phyloP scores from a whole-genome alignment of 2,113 vertebrate species.

The Chloropsis hardwickii region DNA sequence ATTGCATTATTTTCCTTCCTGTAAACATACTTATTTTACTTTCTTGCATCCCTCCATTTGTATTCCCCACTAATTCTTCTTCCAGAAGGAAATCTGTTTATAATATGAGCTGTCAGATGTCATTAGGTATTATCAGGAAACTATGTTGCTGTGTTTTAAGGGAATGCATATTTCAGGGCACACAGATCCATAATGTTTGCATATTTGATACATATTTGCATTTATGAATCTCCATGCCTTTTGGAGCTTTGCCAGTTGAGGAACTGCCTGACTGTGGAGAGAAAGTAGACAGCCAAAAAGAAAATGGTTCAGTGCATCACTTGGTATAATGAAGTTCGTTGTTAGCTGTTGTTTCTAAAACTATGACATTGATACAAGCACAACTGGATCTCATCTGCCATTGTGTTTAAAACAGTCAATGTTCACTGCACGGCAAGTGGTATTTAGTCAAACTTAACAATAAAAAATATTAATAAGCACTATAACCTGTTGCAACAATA shows the following conservation, averaged over 20 bases:
- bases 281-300: neutral
- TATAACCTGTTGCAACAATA: neutral
- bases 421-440: neutral
- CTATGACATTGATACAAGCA: neutral
- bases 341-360: neutral
- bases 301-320: neutral
- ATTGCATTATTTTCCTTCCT: neutral
- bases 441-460: neutral
- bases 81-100: slow-evolving; percentile 12
- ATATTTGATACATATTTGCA: slow-evolving; percentile 43
- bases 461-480: neutral
- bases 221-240: slow-evolving; percentile 5
- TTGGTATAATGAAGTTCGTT: neutral
- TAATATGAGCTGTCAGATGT: slow-evolving; percentile 11
- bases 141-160: neutral
- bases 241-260: neutral
- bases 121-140: slow-evolving; percentile 9
- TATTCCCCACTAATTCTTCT: neutral
- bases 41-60: neutral
- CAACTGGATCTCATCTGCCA: neutral
- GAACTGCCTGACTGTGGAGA: neutral
- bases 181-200: slow-evolving; percentile 27
- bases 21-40: neutral
- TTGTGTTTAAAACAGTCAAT: neutral
- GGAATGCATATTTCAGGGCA: neutral